These are phyloP conservation scores for Dryomyza anilis DNA, from an alignment of 2,888 invertebrate species.

Conservation along the genomic window DNA sequence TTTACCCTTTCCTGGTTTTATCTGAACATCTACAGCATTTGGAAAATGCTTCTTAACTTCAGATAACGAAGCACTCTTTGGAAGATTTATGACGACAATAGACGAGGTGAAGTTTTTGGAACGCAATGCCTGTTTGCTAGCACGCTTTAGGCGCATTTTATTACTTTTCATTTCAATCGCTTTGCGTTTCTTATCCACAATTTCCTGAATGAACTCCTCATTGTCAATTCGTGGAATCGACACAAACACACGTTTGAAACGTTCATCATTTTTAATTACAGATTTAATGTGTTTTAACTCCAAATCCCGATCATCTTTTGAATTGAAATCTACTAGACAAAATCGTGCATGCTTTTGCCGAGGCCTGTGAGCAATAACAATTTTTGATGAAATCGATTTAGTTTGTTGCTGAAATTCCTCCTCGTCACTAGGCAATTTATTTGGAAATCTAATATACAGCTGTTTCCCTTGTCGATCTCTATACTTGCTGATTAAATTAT, in stretches of 20 bases:
- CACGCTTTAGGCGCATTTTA: conserved; percentile 44
- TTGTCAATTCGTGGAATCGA: conserved; percentile 51
- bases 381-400: conserved; percentile 44
- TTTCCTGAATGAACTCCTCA: conserved; percentile 45
- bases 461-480: conserved; percentile 48
- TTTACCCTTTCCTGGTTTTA: conserved; percentile 44
- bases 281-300: conserved; percentile 38
- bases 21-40: conserved; percentile 52
- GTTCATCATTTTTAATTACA: conserved; percentile 33
- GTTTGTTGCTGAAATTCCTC: conserved; percentile 44
- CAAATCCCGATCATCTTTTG: conserved; percentile 46
- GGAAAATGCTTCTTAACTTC: conserved; percentile 50
- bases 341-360: conserved; percentile 55
- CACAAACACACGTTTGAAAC: conserved; percentile 42
- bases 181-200: conserved; percentile 46
- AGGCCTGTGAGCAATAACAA: conserved; percentile 46
- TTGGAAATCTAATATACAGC: conserved; percentile 50
- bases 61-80: conserved; percentile 43
- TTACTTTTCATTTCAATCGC: conserved; percentile 45
- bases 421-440: conserved; percentile 45
- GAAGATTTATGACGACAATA: conserved; percentile 51
- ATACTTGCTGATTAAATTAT: conserved; percentile 44
- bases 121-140: conserved; percentile 38
- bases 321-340: conserved; percentile 50
- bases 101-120: conserved; percentile 47